Evolutionary conservation across 2,113 vertebrate species (phyloP).

Genomic region (Tapirus terrestris): DNA sequence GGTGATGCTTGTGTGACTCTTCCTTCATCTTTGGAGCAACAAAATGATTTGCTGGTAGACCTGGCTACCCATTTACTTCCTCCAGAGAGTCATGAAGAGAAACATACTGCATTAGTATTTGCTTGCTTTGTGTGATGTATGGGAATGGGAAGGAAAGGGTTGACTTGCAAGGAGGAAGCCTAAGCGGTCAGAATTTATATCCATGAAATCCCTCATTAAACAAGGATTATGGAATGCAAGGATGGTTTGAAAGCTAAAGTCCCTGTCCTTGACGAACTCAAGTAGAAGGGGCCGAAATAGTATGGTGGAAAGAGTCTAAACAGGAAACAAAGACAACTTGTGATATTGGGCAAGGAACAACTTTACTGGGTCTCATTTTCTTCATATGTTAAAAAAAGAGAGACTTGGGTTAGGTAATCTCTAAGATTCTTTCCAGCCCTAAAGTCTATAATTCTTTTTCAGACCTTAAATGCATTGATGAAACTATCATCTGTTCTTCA

Average conservation of each 20-base stretch:
- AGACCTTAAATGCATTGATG: not conserved
- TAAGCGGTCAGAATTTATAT: not conserved
- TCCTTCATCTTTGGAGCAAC: not conserved
- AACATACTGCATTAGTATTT: not conserved
- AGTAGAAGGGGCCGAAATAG: not conserved
- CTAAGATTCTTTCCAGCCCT: not conserved
- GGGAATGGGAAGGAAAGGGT: not conserved
- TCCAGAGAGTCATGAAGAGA: not conserved
- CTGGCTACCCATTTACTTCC: not conserved
- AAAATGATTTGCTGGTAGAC: not conserved
- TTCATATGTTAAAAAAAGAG: slow-evolving; percentile 14
- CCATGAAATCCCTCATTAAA: not conserved
- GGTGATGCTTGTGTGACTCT: not conserved
- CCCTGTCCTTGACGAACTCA: not conserved
- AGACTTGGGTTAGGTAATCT: not conserved
- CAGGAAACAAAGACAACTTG: not conserved
- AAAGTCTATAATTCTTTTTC: slow-evolving; percentile 3
- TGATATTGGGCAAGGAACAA: not conserved
- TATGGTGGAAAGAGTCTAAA: not conserved
- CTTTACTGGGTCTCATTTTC: not conserved
- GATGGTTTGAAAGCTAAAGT: not conserved
- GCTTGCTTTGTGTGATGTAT: not conserved
- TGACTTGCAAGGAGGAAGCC: not conserved
- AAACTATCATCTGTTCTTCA: not conserved
- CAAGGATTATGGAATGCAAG: not conserved